Base-by-base conservation (phyloP, 1,140 invertebrate species). In the Bombus confusus region DNA sequence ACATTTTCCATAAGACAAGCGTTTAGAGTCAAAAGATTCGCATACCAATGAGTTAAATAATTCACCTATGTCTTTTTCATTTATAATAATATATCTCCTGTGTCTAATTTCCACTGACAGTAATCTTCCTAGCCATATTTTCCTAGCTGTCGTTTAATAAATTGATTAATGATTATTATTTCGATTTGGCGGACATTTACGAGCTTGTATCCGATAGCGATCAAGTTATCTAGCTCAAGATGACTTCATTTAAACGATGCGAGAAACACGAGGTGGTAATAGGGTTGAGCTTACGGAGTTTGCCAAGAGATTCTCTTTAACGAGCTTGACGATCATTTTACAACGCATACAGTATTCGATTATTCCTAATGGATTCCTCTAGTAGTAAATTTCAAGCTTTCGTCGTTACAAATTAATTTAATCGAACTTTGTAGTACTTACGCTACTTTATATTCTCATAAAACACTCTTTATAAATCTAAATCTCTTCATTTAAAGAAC, bases 201-300 rank as follows among this genome's bases (percentile, higher is more conserved):
- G 12, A 15, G 57, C 28, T 15, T 41, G 15, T 25, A 34, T 25
- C 15, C 13, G 28, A 62, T 41, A 6, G 57, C 25, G n/a, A 77
- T 62, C 25, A 59, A 22, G 8, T 73, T 52, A 12, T 25, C 4
- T 0, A 62, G 73, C 68, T 59, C 12, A 34, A 75, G 52, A 87
- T 73, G 78, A 82, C 71, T 88, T 79, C 74, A 71, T 80, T 52
- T 8, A n/a, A 76, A 75, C 59, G 74, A 85, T 82, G 79, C 41
- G 62, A 34, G 47, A 31, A 43, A 64, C 69, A 59, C 64, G n/a
- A 43, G 2, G 39, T 84, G 80, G 72, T 88, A 87, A 88, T 43
- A 43, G 76, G 37, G 34, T 57, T 34, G 71, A 86, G 64, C 85
- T 69, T 64, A 78, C 66, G n/a, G 64, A 88, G 80, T 88, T 83